phyloP scores from a whole-genome alignment of 1,140 invertebrate species.

The Drosophila subobscura region DNA sequence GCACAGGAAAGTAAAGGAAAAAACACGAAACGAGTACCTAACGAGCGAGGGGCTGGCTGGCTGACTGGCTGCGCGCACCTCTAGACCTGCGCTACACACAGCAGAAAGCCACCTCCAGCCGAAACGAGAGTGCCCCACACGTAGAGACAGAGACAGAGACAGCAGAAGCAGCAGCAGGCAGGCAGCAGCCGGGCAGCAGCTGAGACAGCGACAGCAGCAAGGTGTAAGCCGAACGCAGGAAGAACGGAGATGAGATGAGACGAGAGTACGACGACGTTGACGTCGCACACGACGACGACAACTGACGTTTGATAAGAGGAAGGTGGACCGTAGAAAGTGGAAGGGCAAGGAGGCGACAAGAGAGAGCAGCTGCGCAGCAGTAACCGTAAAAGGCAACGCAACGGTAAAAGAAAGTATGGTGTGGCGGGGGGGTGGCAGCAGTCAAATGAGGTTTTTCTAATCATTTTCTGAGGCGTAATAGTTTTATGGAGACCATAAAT shows the following conservation, averaged over 20 bases:
- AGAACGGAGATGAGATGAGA: constrained; percentile 53
- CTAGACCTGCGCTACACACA: constrained; percentile 62
- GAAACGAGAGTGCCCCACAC: constrained; percentile 61
- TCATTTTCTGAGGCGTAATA: background rate
- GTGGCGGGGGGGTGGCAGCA: too few species aligned
- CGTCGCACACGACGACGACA: constrained; percentile 47
- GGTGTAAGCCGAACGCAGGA: constrained; percentile 64
- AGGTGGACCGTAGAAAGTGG: constrained; percentile 11
- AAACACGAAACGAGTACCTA: constrained; percentile 57
- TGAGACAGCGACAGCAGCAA: constrained; percentile 30
- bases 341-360: background rate
- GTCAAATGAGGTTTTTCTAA: constrained; percentile 6
- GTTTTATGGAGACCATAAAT: constrained; percentile 43
- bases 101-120: constrained; percentile 58
- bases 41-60: constrained; percentile 60
- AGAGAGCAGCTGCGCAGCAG: constrained; percentile 1
- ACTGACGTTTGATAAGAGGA: constrained; percentile 27
- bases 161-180: constrained; percentile 33
- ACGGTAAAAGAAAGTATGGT: too few species aligned
- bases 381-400: too few species aligned
- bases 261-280: constrained; percentile 49
- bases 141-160: constrained; percentile 25
- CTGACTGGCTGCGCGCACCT: constrained; percentile 42
- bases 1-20: constrained; percentile 29
- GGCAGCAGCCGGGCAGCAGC: constrained; percentile 5